Conservation (phyloP, 2,888 invertebrate species). For the Brachyopa scutellaris region DNA sequence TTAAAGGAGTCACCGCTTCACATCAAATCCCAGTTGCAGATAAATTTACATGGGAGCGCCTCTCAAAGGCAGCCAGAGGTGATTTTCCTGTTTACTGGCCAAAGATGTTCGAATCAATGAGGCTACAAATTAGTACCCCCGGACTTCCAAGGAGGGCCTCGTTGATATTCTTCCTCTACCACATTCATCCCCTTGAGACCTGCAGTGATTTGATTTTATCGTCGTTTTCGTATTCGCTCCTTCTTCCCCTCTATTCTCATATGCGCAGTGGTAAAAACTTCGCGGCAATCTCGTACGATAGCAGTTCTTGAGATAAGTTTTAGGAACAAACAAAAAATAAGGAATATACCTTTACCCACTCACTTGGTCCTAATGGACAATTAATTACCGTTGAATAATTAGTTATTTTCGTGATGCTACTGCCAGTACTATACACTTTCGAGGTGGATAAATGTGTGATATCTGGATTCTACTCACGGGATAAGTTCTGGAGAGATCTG, state of each 20-base stretch:
- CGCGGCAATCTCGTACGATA: neutral
- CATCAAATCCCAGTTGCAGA: neutral
- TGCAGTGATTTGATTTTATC: conserved; percentile 45
- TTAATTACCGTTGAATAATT: conserved; percentile 72
- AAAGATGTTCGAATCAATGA: conserved; percentile 53
- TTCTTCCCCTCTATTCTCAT: neutral
- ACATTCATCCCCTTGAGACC: neutral
- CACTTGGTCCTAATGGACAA: conserved; percentile 68
- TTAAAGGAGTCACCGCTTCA: neutral
- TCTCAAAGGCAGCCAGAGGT: conserved; percentile 9
- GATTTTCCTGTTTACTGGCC: conserved; percentile 63
- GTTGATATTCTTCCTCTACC: neutral
- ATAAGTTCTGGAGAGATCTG: conserved; percentile 43
- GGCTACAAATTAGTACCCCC: conserved; percentile 51
- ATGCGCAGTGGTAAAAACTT: conserved; percentile 3
- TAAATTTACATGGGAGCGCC: conserved; percentile 51
- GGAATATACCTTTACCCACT: conserved; percentile 17
- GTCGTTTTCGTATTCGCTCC: neutral
- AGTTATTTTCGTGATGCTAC: conserved; percentile 67
- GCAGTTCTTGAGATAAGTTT: conserved; percentile 42
- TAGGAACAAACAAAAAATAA: conserved; percentile 2
- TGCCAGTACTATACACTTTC: conserved; percentile 16
- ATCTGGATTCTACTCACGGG: conserved; percentile 56
- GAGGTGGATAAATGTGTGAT: conserved; percentile 61
- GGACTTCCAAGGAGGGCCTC: neutral